Percentiles rank a stretch among this genome's conserved stretches.
These are phyloP conservation scores for Axinella damicornis DNA, from an alignment of 37 sponge, comb jelly and placozoan species.

Conservation along the genomic window DNA sequence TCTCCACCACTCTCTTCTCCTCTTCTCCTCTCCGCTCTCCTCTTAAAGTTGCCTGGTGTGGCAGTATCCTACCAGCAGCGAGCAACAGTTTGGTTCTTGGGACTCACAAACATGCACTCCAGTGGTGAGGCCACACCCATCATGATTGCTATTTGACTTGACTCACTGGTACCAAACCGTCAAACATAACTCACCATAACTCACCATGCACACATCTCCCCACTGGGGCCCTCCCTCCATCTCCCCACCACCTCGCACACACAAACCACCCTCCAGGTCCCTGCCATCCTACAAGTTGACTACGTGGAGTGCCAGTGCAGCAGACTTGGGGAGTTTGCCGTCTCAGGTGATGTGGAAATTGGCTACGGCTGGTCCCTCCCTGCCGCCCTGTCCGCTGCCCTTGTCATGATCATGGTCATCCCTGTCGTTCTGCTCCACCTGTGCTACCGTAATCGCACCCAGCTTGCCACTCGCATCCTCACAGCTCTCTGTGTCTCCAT, in stretches of 20 bases:
- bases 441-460: constrained; percentile 52
- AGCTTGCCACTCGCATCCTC: constrained; percentile 58
- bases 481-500: constrained; percentile 55
- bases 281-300: constrained; percentile 22
- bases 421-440: constrained; percentile 58
- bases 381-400: constrained; percentile 54
- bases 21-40: too few species aligned
- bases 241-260: neutral
- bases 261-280: neutral
- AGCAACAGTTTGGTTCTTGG: neutral
- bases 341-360: constrained; percentile 8
- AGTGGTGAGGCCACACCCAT: too few species aligned
- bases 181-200: too few species aligned
- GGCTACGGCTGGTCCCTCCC: constrained; percentile 73
- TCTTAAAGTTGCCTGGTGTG: constrained; percentile 49
- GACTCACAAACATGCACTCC: neutral
- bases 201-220: too few species aligned
- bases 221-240: neutral
- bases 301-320: constrained; percentile 72
- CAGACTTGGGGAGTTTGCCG: constrained; percentile 70
- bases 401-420: constrained; percentile 58
- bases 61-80: constrained; percentile 16
- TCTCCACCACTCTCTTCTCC: neutral
- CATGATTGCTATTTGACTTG: too few species aligned
- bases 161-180: too few species aligned